These are phyloP conservation scores for Setophaga coronata DNA, from an alignment of 2,113 vertebrate genomes.

Conservation along the genomic window DNA sequence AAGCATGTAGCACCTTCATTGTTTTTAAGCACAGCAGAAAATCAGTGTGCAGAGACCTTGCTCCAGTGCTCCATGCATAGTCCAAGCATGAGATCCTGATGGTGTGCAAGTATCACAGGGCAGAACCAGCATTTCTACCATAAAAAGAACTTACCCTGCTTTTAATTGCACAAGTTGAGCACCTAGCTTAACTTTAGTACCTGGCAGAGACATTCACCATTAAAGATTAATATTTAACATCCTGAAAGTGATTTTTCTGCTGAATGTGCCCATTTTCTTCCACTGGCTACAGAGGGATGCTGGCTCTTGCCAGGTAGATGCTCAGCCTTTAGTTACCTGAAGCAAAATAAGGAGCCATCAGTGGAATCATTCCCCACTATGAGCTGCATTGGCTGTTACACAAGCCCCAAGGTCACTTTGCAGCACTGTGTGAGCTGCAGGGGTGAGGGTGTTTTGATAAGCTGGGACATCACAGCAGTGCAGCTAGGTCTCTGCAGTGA, in stretches of 20 bases:
- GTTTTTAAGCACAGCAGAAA: neutral
- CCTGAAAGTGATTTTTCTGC: neutral
- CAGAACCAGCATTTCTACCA: neutral
- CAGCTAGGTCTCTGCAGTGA: neutral
- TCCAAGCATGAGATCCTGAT: neutral
- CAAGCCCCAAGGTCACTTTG: neutral
- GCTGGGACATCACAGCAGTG: neutral
- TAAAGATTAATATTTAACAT: neutral
- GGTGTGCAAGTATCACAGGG: neutral
- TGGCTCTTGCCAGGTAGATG: neutral
- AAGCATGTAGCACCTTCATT: rapidly evolving
- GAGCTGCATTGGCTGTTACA: neutral
- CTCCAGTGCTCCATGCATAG: neutral
- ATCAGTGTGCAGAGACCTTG: neutral
- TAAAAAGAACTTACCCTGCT: neutral
- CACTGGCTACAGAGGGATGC: neutral
- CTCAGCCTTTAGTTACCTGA: neutral
- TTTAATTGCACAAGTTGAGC: neutral
- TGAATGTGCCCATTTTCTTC: neutral
- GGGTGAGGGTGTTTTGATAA: neutral
- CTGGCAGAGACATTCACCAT: neutral
- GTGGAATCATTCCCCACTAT: neutral
- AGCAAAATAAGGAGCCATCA: neutral
- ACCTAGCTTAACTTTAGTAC: neutral
- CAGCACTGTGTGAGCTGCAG: neutral